A percentile compares a stretch with the other conserved stretches of the same genome.
Conservation (phyloP, 1,140 invertebrate species). For the Panagrolaimus sp. region DNA sequence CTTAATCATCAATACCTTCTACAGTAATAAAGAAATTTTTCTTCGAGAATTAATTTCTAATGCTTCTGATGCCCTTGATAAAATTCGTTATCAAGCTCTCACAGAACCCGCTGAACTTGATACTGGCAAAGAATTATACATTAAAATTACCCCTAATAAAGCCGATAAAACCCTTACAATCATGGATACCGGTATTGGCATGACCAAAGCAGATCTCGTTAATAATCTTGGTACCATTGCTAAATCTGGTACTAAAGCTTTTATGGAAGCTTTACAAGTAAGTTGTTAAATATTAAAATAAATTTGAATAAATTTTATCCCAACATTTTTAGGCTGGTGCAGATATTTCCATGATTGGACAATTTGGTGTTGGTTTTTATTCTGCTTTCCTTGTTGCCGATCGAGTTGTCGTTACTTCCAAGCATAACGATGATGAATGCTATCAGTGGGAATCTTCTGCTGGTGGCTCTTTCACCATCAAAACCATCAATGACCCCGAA, state of each 20-base stretch:
- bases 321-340: constrained; percentile 69
- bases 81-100: constrained; percentile 76
- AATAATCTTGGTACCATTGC: constrained; percentile 93
- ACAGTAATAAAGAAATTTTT: constrained; percentile 99
- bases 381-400: constrained; percentile 94
- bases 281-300: not conserved
- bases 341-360: constrained; percentile 93
- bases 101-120: constrained; percentile 81
- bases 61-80: constrained; percentile 74
- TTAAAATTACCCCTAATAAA: constrained; percentile 85
- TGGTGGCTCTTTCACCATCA: constrained; percentile 83
- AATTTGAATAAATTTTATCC: constrained; percentile 9
- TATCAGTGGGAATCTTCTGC: constrained; percentile 88
- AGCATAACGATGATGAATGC: constrained; percentile 87
- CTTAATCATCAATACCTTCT: constrained; percentile 99
- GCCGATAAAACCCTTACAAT: constrained; percentile 80
- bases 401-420: constrained; percentile 82
- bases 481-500: constrained; percentile 69
- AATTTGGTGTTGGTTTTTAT: constrained; percentile 96
- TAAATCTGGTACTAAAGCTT: constrained; percentile 89
- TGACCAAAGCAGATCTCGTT: constrained; percentile 90
- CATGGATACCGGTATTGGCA: constrained; percentile 81
- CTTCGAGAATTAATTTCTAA: constrained; percentile 89
- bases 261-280: constrained; percentile 78
- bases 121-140: constrained; percentile 77